phyloP scores from a whole-genome alignment of 2,113 vertebrate species.

The Pipra filicauda region DNA sequence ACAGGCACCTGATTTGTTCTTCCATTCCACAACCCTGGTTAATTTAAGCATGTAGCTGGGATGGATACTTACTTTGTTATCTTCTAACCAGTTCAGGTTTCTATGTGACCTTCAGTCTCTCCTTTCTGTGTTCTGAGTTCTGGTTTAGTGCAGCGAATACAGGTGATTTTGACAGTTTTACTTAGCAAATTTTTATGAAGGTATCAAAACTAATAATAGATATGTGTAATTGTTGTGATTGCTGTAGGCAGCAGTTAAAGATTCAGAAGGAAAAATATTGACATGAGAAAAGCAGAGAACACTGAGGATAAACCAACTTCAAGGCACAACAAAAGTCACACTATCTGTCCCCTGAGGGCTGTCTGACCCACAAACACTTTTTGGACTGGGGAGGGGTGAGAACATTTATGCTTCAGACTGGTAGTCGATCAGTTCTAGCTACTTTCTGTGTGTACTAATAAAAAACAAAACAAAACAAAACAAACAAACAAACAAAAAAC shows the following conservation, averaged over 20 bases:
- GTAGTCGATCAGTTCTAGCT: background rate
- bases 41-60: background rate
- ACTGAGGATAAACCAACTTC: background rate
- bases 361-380: background rate
- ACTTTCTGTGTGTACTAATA: background rate
- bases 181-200: background rate
- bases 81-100: background rate
- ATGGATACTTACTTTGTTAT: background rate
- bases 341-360: background rate
- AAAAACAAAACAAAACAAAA: background rate
- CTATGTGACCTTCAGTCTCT: background rate
- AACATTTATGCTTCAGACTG: background rate
- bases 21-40: fast-evolving
- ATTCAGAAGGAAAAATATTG: background rate
- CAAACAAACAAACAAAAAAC: no score
- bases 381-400: fast-evolving
- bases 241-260: fast-evolving
- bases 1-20: background rate
- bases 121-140: background rate
- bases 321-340: background rate
- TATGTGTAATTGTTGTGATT: background rate
- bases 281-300: background rate
- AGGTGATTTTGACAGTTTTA: background rate
- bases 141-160: background rate
- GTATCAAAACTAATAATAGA: background rate